Conservation (phyloP, 1,140 invertebrate species). For the Akabosia matsudoensis region DNA sequence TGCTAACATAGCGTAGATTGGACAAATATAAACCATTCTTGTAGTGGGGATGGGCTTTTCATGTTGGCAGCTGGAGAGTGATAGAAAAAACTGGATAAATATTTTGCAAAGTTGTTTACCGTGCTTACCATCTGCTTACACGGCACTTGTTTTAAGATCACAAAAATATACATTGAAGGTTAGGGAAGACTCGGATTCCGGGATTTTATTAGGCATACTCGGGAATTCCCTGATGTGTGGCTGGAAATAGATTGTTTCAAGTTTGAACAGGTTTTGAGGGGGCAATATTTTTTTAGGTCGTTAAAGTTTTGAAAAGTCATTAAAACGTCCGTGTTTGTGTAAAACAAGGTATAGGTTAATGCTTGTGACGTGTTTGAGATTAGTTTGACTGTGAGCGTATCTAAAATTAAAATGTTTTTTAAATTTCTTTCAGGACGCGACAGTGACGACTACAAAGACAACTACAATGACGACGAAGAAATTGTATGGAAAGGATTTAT, state of each 20-base stretch:
- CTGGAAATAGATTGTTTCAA: neutral
- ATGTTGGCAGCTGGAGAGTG: neutral
- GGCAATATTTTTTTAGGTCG: neutral
- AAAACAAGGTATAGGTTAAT: neutral
- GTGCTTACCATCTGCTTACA: no score
- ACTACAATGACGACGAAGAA: constrained; percentile 83
- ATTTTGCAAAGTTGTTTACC: neutral
- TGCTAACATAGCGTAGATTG: neutral
- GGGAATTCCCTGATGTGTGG: neutral
- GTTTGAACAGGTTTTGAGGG: neutral
- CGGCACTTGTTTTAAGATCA: no score
- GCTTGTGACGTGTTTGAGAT: neutral
- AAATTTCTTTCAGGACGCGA: constrained; percentile 61
- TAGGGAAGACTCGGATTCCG: neutral
- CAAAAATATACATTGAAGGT: neutral
- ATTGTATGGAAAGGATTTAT: constrained; percentile 87
- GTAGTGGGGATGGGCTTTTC: neutral
- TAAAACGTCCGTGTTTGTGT: no score
- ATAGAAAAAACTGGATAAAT: neutral
- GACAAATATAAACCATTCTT: neutral
- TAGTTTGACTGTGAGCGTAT: neutral
- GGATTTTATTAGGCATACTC: neutral
- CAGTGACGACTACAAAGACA: constrained; percentile 77
- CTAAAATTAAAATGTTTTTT: neutral
- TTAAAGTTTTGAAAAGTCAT: no score